A percentile compares a stretch with the other conserved stretches of the same genome.
These are phyloP conservation scores for Dasyurus viverrinus DNA, from an alignment of 2,113 vertebrate species.

Conservation along the genomic window DNA sequence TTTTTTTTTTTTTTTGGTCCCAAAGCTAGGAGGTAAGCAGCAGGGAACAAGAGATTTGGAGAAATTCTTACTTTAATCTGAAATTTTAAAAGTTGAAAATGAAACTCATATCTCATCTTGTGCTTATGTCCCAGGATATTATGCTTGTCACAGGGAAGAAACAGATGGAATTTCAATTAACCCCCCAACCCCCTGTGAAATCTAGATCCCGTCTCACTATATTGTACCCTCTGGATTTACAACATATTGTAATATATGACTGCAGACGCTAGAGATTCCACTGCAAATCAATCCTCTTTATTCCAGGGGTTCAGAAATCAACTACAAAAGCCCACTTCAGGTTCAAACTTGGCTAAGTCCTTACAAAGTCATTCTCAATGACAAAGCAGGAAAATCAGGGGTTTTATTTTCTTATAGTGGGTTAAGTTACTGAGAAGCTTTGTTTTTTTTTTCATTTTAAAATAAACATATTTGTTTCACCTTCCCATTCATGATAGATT, in stretches of 20 bases:
- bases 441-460: slow-evolving; percentile 26
- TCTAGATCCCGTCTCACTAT: slow-evolving; percentile 60
- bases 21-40: slow-evolving; percentile 57
- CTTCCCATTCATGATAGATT: slow-evolving; percentile 24
- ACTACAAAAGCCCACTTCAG: slow-evolving; percentile 69
- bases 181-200: slow-evolving; percentile 63
- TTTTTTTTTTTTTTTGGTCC: slow-evolving; percentile 4
- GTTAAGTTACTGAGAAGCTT: slow-evolving; percentile 25
- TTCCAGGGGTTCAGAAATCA: slow-evolving; percentile 64
- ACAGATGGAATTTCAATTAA: slow-evolving; percentile 73
- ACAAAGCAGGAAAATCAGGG: slow-evolving; percentile 12
- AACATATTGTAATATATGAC: slow-evolving; percentile 80
- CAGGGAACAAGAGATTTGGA: slow-evolving; percentile 48
- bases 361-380: slow-evolving; percentile 51
- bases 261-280: slow-evolving; percentile 66
- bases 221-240: slow-evolving; percentile 75
- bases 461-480: background rate
- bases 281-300: slow-evolving; percentile 78
- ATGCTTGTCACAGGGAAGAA: slow-evolving; percentile 57
- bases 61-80: slow-evolving; percentile 56
- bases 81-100: slow-evolving; percentile 45
- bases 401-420: slow-evolving; percentile 38
- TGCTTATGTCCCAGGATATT: slow-evolving; percentile 36
- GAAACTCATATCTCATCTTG: slow-evolving; percentile 42
- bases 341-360: slow-evolving; percentile 50